Percentiles rank a stretch among this genome's conserved stretches.
phyloP scores from a whole-genome alignment of 2,113 vertebrate species.

The Pseudolaguvia tuberculata region DNA sequence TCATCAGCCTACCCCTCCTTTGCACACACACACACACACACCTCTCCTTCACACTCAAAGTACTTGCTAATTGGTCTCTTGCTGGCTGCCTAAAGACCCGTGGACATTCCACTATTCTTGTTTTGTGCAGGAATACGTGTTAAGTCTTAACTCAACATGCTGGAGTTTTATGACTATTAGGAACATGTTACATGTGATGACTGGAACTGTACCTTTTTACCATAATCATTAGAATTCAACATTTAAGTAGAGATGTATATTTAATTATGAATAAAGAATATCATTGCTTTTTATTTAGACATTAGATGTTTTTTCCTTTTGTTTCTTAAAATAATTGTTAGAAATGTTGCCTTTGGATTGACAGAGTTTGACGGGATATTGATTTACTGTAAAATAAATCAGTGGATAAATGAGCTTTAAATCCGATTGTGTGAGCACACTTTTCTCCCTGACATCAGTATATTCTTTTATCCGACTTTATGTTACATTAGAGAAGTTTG shows the following conservation, averaged over 20 bases:
- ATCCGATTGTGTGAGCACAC: not conserved
- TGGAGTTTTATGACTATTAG: conserved; percentile 13
- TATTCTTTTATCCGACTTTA: not conserved
- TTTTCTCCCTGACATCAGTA: not conserved
- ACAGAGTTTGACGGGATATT: not conserved
- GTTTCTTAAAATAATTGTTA: not conserved
- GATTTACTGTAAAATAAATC: not conserved
- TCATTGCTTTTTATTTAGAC: not conserved
- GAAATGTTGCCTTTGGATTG: not conserved
- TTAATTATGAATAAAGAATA: not conserved
- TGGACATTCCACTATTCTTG: conserved; percentile 60
- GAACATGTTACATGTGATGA: conserved; percentile 1
- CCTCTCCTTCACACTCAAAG: conserved; percentile 45
- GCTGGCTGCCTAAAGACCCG: conserved; percentile 71
- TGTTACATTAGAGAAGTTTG: conserved; percentile 5
- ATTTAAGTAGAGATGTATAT: not conserved
- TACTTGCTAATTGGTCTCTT: conserved; percentile 76
- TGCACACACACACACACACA: conserved; percentile 22
- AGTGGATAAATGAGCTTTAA: not conserved
- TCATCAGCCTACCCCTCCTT: conserved; percentile 37
- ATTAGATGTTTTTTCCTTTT: not conserved
- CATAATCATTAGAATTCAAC: not conserved
- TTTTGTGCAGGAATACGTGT: conserved; percentile 66
- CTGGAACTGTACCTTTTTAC: not conserved
- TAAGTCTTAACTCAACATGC: conserved; percentile 29